Conservation (phyloP, 2,797 vertebrate genomes). For the Eptatretus atami region DNA sequence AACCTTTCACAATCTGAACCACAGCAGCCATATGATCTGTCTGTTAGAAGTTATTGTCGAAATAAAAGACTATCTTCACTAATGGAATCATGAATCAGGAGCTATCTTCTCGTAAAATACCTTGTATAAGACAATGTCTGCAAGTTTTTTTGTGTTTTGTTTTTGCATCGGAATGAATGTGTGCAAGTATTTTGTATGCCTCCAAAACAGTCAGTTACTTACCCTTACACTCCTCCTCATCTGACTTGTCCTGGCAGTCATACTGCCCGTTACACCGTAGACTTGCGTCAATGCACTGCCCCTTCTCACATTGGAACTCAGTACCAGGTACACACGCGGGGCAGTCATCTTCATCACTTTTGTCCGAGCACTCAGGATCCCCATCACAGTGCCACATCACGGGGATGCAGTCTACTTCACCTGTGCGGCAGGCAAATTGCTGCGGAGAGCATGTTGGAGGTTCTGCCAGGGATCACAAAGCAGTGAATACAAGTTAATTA, state of each 20-base stretch:
- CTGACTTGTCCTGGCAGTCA: constrained; percentile 73
- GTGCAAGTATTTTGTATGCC: no score
- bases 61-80: no score
- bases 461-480: constrained; percentile 20
- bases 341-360: constrained; percentile 63
- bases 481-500: no score
- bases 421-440: constrained; percentile 67
- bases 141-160: no score
- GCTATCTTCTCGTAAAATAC: no score
- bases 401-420: constrained; percentile 88
- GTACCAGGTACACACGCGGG: constrained; percentile 38
- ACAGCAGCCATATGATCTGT: no score
- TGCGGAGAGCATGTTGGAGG: constrained; percentile 82
- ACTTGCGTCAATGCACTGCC: constrained; percentile 42
- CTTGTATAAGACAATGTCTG: no score
- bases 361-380: constrained; percentile 53
- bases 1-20: no score
- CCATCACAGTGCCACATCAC: constrained; percentile 77
- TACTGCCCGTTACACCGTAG: constrained; percentile 54
- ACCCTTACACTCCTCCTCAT: constrained; percentile 77
- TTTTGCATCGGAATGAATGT: no score
- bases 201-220: constrained; percentile 5
- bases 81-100: no score
- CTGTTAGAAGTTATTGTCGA: no score
- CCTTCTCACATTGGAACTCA: constrained; percentile 76